Percentiles rank a stretch among this genome's conserved stretches.
Evolutionary conservation across 2,113 vertebrate species (phyloP).

Genomic region (Silurus meridionalis): DNA sequence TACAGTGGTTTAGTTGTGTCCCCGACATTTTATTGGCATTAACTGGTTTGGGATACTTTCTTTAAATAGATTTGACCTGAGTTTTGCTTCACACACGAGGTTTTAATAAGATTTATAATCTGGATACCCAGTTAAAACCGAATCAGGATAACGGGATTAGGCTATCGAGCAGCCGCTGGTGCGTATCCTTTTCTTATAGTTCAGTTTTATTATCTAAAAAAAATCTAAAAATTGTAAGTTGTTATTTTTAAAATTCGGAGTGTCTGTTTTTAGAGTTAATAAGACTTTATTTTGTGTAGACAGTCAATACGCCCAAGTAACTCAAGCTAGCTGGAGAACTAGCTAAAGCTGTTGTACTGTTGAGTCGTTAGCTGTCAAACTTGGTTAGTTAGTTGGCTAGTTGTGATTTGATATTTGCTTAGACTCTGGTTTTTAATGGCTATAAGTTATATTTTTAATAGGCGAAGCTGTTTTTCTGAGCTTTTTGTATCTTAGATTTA

Average conservation of each 20-base stretch:
- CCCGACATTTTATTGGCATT: background rate
- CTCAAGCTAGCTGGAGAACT: background rate
- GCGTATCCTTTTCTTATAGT: background rate
- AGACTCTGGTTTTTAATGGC: background rate
- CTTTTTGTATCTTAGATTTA: background rate
- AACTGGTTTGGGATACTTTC: background rate
- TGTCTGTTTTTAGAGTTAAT: too few species aligned
- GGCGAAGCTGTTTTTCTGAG: background rate
- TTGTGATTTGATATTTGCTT: background rate
- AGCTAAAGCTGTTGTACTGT: background rate
- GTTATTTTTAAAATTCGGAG: background rate
- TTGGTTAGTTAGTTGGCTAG: background rate
- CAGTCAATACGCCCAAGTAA: background rate
- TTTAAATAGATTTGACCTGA: background rate
- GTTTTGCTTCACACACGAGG: background rate
- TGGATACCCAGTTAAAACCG: background rate
- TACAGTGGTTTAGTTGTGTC: background rate
- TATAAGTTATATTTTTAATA: background rate
- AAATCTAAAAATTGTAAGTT: background rate
- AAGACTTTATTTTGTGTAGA: background rate
- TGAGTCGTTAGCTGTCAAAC: constrained; percentile 15
- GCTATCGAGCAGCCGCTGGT: constrained; percentile 1
- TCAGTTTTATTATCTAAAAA: background rate
- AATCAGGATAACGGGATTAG: background rate
- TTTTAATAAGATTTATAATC: background rate